Conservation (phyloP, 2,113 vertebrate genomes). For the Taxidea taxus region DNA sequence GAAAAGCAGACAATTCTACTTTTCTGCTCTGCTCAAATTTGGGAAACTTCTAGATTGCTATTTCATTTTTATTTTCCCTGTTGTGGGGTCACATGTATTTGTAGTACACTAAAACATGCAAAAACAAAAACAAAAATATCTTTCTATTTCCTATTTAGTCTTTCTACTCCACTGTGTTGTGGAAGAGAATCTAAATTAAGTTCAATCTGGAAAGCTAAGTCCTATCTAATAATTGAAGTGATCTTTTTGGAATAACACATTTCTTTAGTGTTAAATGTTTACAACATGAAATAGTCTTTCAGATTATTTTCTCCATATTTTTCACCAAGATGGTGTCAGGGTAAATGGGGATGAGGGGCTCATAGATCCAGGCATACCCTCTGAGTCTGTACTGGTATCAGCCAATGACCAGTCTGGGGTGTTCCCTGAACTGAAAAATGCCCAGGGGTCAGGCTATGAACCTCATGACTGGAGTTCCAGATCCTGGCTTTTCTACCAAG, state of each 20-base stretch:
- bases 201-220: background rate
- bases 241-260: background rate
- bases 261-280: background rate
- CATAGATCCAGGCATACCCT: background rate
- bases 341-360: background rate
- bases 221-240: background rate
- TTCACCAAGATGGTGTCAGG: background rate
- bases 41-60: background rate
- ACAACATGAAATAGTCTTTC: background rate
- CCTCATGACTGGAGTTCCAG: background rate
- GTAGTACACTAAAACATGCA: background rate
- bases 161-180: background rate
- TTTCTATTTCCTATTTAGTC: background rate
- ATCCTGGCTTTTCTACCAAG: background rate
- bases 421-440: background rate
- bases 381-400: background rate
- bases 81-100: background rate
- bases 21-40: background rate
- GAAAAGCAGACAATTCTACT: background rate
- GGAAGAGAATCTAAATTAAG: background rate
- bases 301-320: background rate
- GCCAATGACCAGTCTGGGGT: background rate
- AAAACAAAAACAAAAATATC: background rate
- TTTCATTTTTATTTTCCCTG: background rate
- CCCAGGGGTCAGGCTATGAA: background rate